Evolutionary conservation across 2,888 invertebrate genomes (phyloP).

Genomic region (Tricholauxania praeusta): DNA sequence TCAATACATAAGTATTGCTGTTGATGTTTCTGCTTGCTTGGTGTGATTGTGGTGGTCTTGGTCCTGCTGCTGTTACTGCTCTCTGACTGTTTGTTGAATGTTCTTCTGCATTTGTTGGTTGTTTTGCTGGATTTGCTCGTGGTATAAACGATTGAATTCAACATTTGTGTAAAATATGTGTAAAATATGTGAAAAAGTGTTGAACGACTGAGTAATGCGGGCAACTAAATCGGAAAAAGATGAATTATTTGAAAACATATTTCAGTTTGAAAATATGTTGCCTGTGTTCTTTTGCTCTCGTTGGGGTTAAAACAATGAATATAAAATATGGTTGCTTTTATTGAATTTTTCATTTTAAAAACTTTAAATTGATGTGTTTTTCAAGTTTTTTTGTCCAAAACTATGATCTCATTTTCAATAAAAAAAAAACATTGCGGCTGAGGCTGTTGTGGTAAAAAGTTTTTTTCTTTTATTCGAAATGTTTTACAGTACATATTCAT

Average conservation of each 20-base stretch:
- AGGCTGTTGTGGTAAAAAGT: no score
- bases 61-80: not conserved
- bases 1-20: no score
- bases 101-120: not conserved
- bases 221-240: constrained; percentile 5
- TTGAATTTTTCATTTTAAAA: no score
- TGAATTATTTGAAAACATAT: not conserved
- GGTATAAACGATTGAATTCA: constrained; percentile 16
- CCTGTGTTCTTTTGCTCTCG: no score
- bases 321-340: no score
- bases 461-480: no score
- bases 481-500: no score
- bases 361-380: no score
- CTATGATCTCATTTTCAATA: no score
- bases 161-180: constrained; percentile 15
- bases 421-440: no score
- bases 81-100: not conserved
- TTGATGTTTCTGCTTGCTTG: not conserved
- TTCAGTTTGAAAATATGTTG: not conserved
- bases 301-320: no score
- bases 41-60: not conserved
- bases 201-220: not conserved
- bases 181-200: constrained; percentile 22
- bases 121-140: not conserved
- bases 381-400: no score